Evolutionary conservation across 2,797 vertebrate species (phyloP).

Genomic region (Hippopotamyrus pictus): DNA sequence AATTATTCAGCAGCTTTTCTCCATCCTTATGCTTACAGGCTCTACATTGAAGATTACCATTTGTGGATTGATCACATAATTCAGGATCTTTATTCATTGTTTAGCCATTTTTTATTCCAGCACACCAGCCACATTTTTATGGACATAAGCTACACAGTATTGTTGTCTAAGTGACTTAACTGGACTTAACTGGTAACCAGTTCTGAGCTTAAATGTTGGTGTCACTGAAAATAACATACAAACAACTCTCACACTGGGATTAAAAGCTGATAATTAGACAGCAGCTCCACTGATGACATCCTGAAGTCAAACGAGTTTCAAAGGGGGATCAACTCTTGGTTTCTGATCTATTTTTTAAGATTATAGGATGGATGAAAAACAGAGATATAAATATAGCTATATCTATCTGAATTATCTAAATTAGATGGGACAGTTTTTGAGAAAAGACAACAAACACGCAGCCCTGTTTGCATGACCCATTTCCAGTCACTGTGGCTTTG

Average conservation of each 20-base stretch:
- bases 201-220: background rate
- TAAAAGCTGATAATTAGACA: constrained; percentile 60
- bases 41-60: background rate
- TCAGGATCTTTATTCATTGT: background rate
- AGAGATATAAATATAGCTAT: constrained; percentile 42
- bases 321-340: constrained; percentile 41
- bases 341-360: constrained; percentile 48
- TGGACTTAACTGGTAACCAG: background rate
- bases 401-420: constrained; percentile 33
- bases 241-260: constrained; percentile 59
- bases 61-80: background rate
- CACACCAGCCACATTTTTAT: background rate
- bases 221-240: constrained; percentile 36
- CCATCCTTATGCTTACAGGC: background rate
- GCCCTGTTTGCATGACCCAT: background rate
- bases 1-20: background rate
- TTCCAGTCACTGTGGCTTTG: background rate
- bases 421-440: background rate
- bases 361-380: constrained; percentile 42
- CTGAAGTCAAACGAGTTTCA: constrained; percentile 49
- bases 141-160: background rate
- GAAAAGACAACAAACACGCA: background rate
- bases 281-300: constrained; percentile 41
- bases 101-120: background rate
- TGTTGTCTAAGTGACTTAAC: background rate